Conservation (phyloP, 2,113 vertebrate genomes). For the Elephas maximus region DNA sequence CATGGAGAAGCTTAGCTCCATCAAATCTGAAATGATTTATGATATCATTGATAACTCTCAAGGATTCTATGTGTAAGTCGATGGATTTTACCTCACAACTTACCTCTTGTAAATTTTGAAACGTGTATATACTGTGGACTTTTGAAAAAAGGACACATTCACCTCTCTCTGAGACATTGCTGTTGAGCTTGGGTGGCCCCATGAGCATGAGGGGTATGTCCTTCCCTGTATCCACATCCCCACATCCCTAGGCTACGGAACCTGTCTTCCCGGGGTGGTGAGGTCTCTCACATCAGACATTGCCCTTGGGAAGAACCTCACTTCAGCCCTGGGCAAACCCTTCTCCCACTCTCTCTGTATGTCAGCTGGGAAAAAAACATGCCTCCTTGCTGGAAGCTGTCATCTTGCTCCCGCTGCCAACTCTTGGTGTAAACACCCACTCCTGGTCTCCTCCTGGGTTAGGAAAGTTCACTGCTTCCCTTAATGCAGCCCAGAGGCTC, state of each 20-base stretch:
- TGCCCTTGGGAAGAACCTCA: neutral
- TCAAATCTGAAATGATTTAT: slow-evolving; percentile 95
- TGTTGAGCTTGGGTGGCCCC: neutral
- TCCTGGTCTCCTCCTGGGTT: neutral
- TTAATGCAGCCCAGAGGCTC: neutral
- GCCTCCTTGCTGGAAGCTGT: neutral
- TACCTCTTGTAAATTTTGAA: slow-evolving; percentile 39
- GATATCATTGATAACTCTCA: slow-evolving; percentile 94
- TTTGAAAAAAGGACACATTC: neutral
- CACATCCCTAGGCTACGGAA: neutral
- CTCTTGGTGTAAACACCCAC: neutral
- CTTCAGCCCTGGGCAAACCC: neutral
- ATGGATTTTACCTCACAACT: slow-evolving; percentile 45
- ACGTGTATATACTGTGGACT: neutral
- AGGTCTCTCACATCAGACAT: neutral
- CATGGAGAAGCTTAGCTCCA: slow-evolving; percentile 94
- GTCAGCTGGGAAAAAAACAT: neutral
- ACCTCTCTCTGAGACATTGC: neutral
- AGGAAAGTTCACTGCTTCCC: neutral
- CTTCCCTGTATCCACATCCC: neutral
- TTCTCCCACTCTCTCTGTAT: too few relatives aligned
- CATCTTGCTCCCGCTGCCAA: neutral
- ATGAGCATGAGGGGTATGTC: neutral
- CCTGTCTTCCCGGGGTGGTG: neutral
- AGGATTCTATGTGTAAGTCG: slow-evolving; percentile 96